phyloP scores from a whole-genome alignment of 2,113 vertebrate genomes.

The Xenopus borealis region DNA sequence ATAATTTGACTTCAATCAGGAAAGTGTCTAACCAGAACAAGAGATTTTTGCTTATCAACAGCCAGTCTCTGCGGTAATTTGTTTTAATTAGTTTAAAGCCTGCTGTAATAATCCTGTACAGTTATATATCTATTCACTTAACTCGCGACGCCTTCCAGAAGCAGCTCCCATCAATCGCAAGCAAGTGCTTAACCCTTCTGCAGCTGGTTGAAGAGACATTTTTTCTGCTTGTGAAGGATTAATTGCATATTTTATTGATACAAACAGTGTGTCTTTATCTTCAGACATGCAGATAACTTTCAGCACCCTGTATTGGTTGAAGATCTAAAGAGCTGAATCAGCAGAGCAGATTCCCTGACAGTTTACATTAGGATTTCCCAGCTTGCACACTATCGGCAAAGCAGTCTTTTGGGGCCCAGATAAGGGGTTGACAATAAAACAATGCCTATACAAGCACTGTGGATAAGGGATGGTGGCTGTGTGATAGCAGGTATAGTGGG shows the following conservation, averaged over 20 bases:
- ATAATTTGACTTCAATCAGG: slow-evolving; percentile 47
- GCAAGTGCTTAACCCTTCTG: slow-evolving; percentile 21
- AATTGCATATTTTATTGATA: background rate
- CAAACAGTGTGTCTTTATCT: background rate
- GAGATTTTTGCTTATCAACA: slow-evolving; percentile 49
- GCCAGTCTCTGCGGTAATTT: slow-evolving; percentile 45
- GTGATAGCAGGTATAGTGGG: no score
- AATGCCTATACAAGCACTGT: no score
- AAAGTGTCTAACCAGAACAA: slow-evolving; percentile 46
- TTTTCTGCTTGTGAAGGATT: slow-evolving; percentile 10
- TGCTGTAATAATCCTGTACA: slow-evolving; percentile 49
- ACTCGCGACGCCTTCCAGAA: slow-evolving; percentile 26
- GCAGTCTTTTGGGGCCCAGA: no score
- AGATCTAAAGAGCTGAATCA: background rate
- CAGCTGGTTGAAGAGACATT: background rate
- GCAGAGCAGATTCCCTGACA: slow-evolving; percentile 24
- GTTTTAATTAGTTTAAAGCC: slow-evolving; percentile 52
- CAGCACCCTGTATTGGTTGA: no score
- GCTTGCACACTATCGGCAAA: no score
- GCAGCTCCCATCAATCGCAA: slow-evolving; percentile 33
- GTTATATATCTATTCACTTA: slow-evolving; percentile 48
- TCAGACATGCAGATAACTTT: no score
- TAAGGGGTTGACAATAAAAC: no score
- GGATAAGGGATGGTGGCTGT: no score
- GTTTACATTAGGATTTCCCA: slow-evolving; percentile 36